These are phyloP conservation scores for human DNA, from an alignment of 2,113 vertebrate genomes.

Conservation along the genomic window DNA sequence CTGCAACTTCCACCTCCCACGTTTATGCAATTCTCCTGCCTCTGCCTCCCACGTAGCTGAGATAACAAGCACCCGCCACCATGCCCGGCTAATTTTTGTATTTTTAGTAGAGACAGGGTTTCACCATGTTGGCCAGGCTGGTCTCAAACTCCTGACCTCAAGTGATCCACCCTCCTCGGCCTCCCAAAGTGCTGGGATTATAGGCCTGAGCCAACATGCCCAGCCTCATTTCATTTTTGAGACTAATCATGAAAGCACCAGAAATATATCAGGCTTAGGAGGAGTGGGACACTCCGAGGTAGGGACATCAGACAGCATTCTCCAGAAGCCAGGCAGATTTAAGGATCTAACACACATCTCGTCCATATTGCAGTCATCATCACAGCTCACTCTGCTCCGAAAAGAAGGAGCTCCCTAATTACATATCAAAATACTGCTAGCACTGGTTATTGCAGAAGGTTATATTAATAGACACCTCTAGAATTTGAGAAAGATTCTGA, in stretches of 20 bases:
- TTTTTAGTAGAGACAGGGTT: no score
- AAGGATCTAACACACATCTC: neutral
- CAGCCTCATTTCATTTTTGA: neutral
- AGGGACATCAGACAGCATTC: neutral
- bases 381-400: neutral
- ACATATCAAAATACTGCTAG: neutral
- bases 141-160: no score
- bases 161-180: no score
- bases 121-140: no score
- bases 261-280: neutral
- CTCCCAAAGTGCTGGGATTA: no score
- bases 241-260: neutral
- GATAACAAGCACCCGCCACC: no score
- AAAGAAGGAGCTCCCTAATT: neutral
- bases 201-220: no score
- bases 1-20: no score
- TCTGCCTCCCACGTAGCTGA: no score
- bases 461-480: neutral
- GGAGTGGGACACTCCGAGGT: neutral
- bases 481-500: neutral
- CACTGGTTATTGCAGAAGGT: neutral
- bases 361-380: neutral
- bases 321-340: rapidly evolving
- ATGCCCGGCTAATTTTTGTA: no score
- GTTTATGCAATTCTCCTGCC: no score